Evolutionary conservation across 2,888 invertebrate species (phyloP).

Genomic region (Amiota minor): DNA sequence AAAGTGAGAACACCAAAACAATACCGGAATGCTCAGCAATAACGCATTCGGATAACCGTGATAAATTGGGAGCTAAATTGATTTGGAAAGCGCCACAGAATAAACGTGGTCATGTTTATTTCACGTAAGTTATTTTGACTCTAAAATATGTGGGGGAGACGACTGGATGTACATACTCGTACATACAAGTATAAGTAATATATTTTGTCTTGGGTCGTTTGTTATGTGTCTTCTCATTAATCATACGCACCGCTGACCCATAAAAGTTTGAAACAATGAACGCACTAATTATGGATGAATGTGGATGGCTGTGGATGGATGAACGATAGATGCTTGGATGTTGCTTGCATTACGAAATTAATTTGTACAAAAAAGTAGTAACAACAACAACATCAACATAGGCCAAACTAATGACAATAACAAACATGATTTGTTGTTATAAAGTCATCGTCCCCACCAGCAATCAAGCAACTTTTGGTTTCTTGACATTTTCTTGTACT

Average conservation of each 20-base stretch:
- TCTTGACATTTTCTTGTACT: not conserved
- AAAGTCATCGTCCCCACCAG: not conserved
- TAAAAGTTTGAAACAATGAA: slow-evolving; percentile 39
- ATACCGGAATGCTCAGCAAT: slow-evolving; percentile 86
- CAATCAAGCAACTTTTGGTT: slow-evolving; percentile 1
- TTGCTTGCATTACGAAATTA: slow-evolving; percentile 25
- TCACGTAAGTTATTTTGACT: slow-evolving; percentile 80
- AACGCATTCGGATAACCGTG: slow-evolving; percentile 84
- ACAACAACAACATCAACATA: not conserved
- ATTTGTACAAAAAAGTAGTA: not conserved
- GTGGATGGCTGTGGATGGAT: too few species aligned
- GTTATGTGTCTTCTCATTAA: slow-evolving; percentile 50
- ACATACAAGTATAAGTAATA: not conserved
- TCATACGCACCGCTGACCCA: slow-evolving; percentile 61
- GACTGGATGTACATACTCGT: too few species aligned
- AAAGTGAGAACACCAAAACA: slow-evolving; percentile 82
- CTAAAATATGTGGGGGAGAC: slow-evolving; percentile 3
- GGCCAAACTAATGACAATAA: slow-evolving; percentile 11
- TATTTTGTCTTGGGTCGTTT: not conserved
- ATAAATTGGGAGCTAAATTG: slow-evolving; percentile 82
- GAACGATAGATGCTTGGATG: too few species aligned
- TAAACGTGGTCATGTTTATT: slow-evolving; percentile 82
- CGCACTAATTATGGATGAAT: slow-evolving; percentile 45
- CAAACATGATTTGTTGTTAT: not conserved
- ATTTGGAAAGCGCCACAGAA: slow-evolving; percentile 84